phyloP scores from a whole-genome alignment of 2,797 vertebrate species.

The Pachyuromys duprasi region DNA sequence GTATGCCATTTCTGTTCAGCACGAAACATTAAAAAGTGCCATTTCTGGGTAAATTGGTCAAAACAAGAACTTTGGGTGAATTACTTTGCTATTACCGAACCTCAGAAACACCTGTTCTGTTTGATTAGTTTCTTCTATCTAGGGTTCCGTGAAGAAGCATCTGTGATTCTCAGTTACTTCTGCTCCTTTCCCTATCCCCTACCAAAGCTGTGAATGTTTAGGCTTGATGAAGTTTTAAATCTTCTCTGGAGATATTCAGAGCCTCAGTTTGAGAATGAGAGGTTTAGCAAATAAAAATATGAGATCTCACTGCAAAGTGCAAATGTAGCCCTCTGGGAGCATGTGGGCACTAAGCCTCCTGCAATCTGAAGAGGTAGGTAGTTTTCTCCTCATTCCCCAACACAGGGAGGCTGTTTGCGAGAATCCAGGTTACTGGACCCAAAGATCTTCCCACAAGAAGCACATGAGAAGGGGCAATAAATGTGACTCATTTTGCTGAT shows the following conservation, averaged over 20 bases:
- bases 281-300: not conserved
- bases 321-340: not conserved
- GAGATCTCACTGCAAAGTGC: not conserved
- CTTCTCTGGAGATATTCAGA: not conserved
- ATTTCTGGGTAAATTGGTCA: not conserved
- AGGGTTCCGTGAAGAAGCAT: not conserved
- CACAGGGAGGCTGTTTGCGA: not conserved
- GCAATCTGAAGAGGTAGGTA: not conserved
- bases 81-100: not conserved
- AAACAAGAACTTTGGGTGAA: not conserved
- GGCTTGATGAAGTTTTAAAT: not conserved
- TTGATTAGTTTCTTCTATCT: not conserved
- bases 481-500: not conserved
- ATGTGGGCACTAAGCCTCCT: rapidly evolving
- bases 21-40: not conserved
- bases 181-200: not conserved
- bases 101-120: not conserved
- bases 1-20: not conserved
- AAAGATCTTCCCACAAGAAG: not conserved
- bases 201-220: not conserved
- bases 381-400: not conserved
- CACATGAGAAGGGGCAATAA: not conserved
- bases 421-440: no score
- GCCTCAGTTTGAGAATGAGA: not conserved
- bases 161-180: not conserved